Percentiles rank a stretch among this genome's conserved stretches.
Conservation (phyloP, 2,797 vertebrate species). For the Tapera naevia region DNA sequence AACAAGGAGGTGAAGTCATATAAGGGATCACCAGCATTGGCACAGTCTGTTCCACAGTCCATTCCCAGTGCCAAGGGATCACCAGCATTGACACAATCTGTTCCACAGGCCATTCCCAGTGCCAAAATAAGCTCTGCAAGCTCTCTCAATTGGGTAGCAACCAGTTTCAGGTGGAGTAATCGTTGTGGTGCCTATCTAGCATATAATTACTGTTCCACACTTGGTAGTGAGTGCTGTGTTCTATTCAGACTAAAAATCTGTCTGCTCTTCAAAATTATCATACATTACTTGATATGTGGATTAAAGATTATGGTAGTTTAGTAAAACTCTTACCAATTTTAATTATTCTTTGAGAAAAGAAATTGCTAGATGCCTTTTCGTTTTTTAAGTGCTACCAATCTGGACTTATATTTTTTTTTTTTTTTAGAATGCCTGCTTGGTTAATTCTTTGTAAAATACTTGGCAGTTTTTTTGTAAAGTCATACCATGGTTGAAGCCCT, state of each 20-base stretch:
- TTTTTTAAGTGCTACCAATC: background rate
- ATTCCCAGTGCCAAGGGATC: slow-evolving; percentile 69
- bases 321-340: background rate
- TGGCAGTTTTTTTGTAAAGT: background rate
- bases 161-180: slow-evolving; percentile 74
- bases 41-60: slow-evolving; percentile 78
- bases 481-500: background rate
- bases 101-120: slow-evolving; percentile 81
- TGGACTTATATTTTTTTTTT: background rate
- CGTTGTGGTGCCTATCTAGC: background rate
- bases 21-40: slow-evolving; percentile 64
- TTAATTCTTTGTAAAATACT: background rate
- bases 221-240: background rate
- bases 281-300: fast-evolving
- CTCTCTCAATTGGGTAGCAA: slow-evolving; percentile 73
- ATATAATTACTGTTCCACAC: background rate
- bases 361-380: background rate
- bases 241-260: background rate
- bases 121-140: slow-evolving; percentile 57
- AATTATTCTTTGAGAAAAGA: background rate
- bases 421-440: background rate
- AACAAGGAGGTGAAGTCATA: slow-evolving; percentile 75
- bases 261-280: background rate
- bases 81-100: slow-evolving; percentile 70
- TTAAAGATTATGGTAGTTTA: background rate